These are phyloP conservation scores for Deilephila porcellus DNA, from an alignment of 2,888 invertebrate species.

Conservation along the genomic window DNA sequence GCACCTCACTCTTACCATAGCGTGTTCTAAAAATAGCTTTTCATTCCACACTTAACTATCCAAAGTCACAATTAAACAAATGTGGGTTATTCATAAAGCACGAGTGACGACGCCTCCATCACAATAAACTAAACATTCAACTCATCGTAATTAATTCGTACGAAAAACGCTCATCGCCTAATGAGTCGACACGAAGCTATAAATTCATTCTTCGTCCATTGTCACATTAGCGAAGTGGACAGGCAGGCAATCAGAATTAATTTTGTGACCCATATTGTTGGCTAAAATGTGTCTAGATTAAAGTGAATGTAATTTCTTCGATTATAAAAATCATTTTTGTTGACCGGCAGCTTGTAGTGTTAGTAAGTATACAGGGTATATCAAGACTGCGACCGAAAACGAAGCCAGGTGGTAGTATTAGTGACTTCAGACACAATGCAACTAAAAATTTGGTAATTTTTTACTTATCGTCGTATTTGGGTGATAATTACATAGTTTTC, in stretches of 20 bases:
- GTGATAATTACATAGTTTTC: too few relatives aligned
- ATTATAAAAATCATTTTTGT: too few relatives aligned
- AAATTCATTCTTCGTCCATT: conserved; percentile 47
- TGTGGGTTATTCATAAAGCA: conserved; percentile 12
- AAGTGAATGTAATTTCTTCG: too few relatives aligned
- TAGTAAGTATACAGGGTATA: too few relatives aligned
- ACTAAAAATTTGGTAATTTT: too few relatives aligned
- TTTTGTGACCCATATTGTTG: background rate
- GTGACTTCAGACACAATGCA: too few relatives aligned
- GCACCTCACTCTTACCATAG: too few relatives aligned
- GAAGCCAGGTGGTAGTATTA: too few relatives aligned
- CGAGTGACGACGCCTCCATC: background rate
- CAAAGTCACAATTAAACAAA: background rate
- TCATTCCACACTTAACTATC: background rate
- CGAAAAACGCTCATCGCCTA: conserved; percentile 63
- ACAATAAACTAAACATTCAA: conserved; percentile 50
- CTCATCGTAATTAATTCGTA: conserved; percentile 63
- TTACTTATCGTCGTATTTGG: too few relatives aligned
- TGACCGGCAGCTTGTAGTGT: too few relatives aligned
- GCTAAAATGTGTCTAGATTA: background rate
- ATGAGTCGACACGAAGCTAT: conserved; percentile 52
- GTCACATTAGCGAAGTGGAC: conserved; percentile 60
- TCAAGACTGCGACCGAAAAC: too few relatives aligned
- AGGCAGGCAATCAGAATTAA: conserved; percentile 28
- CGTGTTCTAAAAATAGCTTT: background rate